Base-by-base conservation (phyloP, 2,888 invertebrate species). In the Xestia rhomboidea region DNA sequence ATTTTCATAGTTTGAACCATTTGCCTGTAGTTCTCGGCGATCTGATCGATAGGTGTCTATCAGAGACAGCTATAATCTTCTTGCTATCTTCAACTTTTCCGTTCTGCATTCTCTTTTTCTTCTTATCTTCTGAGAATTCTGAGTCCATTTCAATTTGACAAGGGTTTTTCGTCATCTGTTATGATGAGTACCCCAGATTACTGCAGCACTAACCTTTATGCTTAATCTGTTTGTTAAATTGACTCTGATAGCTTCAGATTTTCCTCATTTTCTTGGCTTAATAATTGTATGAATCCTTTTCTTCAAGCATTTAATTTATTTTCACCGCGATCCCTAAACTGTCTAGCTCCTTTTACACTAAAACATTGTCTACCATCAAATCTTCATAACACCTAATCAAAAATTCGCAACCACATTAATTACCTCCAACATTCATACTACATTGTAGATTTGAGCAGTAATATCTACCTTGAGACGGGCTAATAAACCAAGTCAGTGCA, bases 401-500 rank as follows among this genome's bases (percentile, higher is more conserved):
- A 88, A 90, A 88, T 84, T 83, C 69, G 73, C 82, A 87, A 76
- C 68, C 73, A 77, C 87, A 80, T 87, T 88, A 77, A 89, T 88
- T 89, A 87, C 76, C 81, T 77, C 79, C 85, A 86, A 89, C 85
- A 78, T 81, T 83, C 86, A 85, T 83, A 87, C 86, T 84, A 90
- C 91, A 89, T 83, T 89, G 89, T 90, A 91, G 84, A 87, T 88
- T 69, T 70, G 49, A 64, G 76, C 72, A 78, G 77, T 67, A 79
- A 51, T 79, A 82, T 83, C 80, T 81, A 88, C 76, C 68, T 82
- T 66, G 82, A 88, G 89, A 82, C 86, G 49, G 81, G 89, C 88
- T 93, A 92, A 94, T 94, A 94, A 95, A 94, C 93, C 90, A 84
- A 86, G 84, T 81, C 87, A 64, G 64, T 64, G 41, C n/a, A 94